Conservation (phyloP, 2,888 invertebrate species). For the Cepaea hortensis region DNA sequence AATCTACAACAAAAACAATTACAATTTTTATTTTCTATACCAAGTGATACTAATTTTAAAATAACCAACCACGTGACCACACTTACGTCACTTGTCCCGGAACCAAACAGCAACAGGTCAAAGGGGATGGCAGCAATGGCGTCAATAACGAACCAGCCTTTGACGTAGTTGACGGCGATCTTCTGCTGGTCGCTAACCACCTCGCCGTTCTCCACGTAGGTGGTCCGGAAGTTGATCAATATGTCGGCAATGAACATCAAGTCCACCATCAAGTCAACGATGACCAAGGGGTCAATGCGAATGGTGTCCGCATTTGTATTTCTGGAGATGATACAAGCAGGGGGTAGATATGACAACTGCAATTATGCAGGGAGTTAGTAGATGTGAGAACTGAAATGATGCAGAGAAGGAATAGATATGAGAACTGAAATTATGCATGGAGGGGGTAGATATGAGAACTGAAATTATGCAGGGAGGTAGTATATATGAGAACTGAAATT, state of each 20-base stretch:
- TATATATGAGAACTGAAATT: neutral
- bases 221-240: conserved; percentile 76
- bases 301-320: conserved; percentile 69
- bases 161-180: conserved; percentile 76
- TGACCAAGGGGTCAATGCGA: conserved; percentile 74
- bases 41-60: too few relatives aligned
- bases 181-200: conserved; percentile 75
- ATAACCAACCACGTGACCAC: too few relatives aligned
- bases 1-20: too few relatives aligned
- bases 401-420: too few relatives aligned
- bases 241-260: conserved; percentile 77
- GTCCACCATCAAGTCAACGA: conserved; percentile 76
- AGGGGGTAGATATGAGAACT: too few relatives aligned
- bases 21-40: too few relatives aligned
- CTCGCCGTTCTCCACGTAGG: conserved; percentile 76
- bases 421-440: too few relatives aligned
- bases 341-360: neutral
- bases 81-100: conserved; percentile 73
- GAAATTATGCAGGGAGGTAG: too few relatives aligned
- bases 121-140: conserved; percentile 98
- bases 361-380: too few relatives aligned
- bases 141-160: conserved; percentile 97
- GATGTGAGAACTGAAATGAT: too few relatives aligned
- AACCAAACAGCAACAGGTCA: conserved; percentile 87
- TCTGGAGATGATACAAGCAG: neutral